Percentiles rank a stretch among this genome's conserved stretches.
These are phyloP conservation scores for Bombus confusus DNA, from an alignment of 1,140 invertebrate genomes.

Conservation along the genomic window DNA sequence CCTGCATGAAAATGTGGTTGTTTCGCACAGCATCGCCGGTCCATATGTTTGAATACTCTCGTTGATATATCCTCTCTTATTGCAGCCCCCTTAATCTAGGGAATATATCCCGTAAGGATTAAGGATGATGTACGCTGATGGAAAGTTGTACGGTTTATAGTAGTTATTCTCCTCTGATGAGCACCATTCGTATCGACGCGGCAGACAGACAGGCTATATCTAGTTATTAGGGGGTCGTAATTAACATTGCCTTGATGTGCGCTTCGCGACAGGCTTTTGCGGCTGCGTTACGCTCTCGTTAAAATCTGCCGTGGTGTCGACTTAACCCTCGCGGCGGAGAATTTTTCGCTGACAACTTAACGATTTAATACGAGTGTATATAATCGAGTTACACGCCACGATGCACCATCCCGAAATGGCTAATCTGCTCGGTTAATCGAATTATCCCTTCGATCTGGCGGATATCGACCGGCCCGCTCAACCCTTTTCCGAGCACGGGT, in stretches of 20 bases:
- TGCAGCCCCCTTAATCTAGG: conserved; percentile 59
- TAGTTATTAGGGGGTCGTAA: conserved; percentile 78
- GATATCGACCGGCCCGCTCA: conserved; percentile 9
- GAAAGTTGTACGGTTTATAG: conserved; percentile 77
- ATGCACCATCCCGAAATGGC: conserved; percentile 58
- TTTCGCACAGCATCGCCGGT: conserved; percentile 51
- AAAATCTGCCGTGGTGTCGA: conserved; percentile 13
- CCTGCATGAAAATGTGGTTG: conserved; percentile 50
- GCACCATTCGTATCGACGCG: conserved; percentile 75
- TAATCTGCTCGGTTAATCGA: conserved; percentile 63
- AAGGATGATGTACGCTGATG: conserved; percentile 78
- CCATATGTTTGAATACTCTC: conserved; percentile 74
- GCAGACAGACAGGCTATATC: conserved; percentile 43
- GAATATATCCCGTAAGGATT: conserved; percentile 67
- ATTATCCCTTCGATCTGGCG: conserved; percentile 44
- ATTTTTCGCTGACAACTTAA: conserved; percentile 74
- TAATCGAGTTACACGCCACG: conserved; percentile 63
- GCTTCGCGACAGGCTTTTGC: background rate
- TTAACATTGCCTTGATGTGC: conserved; percentile 77
- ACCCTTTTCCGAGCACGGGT: background rate
- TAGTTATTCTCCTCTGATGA: conserved; percentile 74
- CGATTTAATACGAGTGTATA: conserved; percentile 64
- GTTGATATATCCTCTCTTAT: conserved; percentile 72
- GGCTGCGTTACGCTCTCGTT: conserved; percentile 57
- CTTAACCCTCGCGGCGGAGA: conserved; percentile 30